Evolutionary conservation across 2,888 invertebrate genomes (phyloP).

Genomic region (Coenonympha arcania): DNA sequence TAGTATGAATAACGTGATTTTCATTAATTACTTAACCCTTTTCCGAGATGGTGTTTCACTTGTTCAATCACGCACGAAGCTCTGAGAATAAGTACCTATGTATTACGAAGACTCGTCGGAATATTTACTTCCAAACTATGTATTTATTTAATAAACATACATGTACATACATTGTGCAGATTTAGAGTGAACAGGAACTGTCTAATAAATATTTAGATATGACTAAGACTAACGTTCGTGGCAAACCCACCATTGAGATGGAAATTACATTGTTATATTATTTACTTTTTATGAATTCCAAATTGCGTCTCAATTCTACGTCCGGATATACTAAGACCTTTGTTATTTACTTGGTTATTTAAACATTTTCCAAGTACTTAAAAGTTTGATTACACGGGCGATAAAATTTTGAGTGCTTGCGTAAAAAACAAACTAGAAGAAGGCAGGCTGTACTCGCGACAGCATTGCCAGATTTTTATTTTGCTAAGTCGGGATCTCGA

Average conservation of each 20-base stretch:
- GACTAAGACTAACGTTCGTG: background rate
- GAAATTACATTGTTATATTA: too few relatives aligned
- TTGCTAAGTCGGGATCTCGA: too few relatives aligned
- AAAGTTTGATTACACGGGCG: background rate
- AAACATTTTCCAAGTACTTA: background rate
- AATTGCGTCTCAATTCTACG: background rate
- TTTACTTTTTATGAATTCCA: background rate
- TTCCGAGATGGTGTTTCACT: too few relatives aligned
- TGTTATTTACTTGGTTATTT: background rate
- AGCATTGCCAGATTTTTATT: too few relatives aligned
- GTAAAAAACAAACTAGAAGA: background rate
- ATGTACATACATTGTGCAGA: too few relatives aligned
- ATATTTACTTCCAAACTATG: background rate
- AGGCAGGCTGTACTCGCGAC: too few relatives aligned
- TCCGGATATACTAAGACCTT: background rate
- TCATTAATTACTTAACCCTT: too few relatives aligned
- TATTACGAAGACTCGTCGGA: background rate
- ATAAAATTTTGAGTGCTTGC: background rate
- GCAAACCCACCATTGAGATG: background rate
- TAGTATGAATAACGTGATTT: too few relatives aligned
- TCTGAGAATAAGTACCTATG: background rate
- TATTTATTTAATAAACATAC: constrained; percentile 5
- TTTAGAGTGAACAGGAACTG: constrained; percentile 22
- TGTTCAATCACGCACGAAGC: too few relatives aligned
- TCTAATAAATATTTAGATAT: constrained; percentile 26